These are phyloP conservation scores for Taeniopygia guttata DNA, from an alignment of 2,797 vertebrate species.

Conservation along the genomic window DNA sequence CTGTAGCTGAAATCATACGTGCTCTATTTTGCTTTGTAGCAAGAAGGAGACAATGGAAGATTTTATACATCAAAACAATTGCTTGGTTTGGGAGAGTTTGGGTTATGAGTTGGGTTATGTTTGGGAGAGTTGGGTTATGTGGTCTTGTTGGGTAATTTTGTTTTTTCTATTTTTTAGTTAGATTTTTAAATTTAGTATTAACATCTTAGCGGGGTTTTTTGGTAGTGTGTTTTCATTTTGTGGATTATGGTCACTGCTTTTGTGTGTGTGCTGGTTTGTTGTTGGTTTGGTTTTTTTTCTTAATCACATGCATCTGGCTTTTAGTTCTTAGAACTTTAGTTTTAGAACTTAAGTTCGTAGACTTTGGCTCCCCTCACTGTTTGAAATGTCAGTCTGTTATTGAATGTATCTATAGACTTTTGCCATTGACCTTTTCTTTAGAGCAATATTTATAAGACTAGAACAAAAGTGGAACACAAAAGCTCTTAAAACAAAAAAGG, in stretches of 20 bases:
- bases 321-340: too few relatives aligned
- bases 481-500: not conserved
- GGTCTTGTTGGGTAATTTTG: not conserved
- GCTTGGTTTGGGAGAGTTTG: not conserved
- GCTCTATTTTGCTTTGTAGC: not conserved
- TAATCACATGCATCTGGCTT: not conserved
- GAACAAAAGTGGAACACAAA: not conserved
- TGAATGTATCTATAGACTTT: not conserved
- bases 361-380: not conserved
- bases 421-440: not conserved
- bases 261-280: not conserved
- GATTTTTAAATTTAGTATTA: not conserved
- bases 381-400: not conserved
- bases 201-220: not conserved
- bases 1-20: not conserved
- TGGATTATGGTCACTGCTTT: rapidly evolving
- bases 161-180: not conserved
- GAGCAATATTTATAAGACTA: not conserved
- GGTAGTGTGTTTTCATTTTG: not conserved
- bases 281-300: not conserved
- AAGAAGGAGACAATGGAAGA: not conserved
- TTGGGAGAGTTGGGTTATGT: not conserved
- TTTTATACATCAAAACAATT: not conserved
- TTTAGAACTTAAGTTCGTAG: not conserved
- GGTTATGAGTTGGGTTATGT: too few relatives aligned